These are phyloP conservation scores for Pogonocichla stellata DNA, from an alignment of 2,113 vertebrate species.

Conservation along the genomic window DNA sequence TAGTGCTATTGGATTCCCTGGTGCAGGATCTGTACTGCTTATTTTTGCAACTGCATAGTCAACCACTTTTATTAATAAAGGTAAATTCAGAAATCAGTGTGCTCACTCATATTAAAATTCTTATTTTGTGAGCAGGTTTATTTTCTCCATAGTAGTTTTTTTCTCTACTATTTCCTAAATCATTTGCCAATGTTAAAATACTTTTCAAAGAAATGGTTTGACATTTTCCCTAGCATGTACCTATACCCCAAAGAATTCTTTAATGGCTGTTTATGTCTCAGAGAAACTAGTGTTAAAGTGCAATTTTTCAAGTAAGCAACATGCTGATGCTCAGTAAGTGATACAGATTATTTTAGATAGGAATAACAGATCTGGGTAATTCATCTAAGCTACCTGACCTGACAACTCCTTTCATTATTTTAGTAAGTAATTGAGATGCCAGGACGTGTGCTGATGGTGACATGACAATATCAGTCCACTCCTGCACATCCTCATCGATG, in stretches of 20 bases:
- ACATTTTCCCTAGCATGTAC: not conserved
- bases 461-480: not conserved
- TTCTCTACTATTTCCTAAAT: not conserved
- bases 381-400: slow-evolving; percentile 31
- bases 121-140: not conserved
- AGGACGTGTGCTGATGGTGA: not conserved
- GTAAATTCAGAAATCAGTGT: not conserved
- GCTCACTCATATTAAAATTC: not conserved
- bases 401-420: slow-evolving; percentile 40
- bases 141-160: not conserved
- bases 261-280: not conserved
- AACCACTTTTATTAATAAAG: not conserved
- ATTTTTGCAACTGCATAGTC: not conserved
- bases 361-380: slow-evolving; percentile 27
- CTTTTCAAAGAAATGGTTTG: not conserved
- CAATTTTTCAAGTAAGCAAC: not conserved
- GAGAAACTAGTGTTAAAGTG: not conserved
- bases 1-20: not conserved
- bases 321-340: not conserved
- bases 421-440: slow-evolving; percentile 12
- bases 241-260: not conserved
- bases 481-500: not conserved
- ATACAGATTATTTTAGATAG: slow-evolving; percentile 25
- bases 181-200: not conserved
- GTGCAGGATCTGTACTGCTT: not conserved